Evolutionary conservation across 2,113 vertebrate species (phyloP), one percentile per base, ranked within the genome.

Genomic region (Tetrax tetrax): DNA sequence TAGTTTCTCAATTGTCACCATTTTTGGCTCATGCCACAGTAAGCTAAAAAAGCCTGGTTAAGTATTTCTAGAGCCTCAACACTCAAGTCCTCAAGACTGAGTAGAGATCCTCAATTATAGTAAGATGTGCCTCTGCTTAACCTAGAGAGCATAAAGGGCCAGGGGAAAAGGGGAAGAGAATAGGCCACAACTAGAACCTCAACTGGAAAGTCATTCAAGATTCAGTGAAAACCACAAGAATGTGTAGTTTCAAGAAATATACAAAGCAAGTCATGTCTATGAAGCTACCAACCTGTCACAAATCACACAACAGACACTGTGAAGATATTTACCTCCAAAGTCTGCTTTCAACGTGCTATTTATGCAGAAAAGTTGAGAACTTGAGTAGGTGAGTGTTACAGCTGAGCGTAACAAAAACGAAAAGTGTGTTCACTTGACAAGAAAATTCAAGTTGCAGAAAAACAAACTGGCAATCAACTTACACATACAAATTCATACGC

Each of bases 301-400:
- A 66, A 92, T 25, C 1, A 2, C 7, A 6, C 9, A 23, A 54
- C 19, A 89, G 65, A 92, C 18, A 56, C 56, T 41, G 48, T 18
- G 22, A 84, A 48, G 65, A 38, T 37, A 79, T 53, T 64, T 71
- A 87, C 70, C 65, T 76, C 45, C 59, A 50, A 72, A 87, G 21
- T 45, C 85, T 92, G 63, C 63, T 90, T 83, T 79, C 48, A 91
- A 29, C 10, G 59, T 3, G 37, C 3, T 80, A 64, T 60, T 90
- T 80, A 76, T n/a, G 50, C 61, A 88, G 43, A 88, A 48, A 57
- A 94, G 59, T 13, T 95, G 71, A 84, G 54, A 93, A 75, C 79
- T 80, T 86, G 87, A 80, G 88, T 71, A 93, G 93, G 54, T 65
- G 79, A 94, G 65, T 79, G 90, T 78, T 89, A 96, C 21, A 82